Conservation (phyloP, 1,140 invertebrate species). For the Cydia fagiglandana region DNA sequence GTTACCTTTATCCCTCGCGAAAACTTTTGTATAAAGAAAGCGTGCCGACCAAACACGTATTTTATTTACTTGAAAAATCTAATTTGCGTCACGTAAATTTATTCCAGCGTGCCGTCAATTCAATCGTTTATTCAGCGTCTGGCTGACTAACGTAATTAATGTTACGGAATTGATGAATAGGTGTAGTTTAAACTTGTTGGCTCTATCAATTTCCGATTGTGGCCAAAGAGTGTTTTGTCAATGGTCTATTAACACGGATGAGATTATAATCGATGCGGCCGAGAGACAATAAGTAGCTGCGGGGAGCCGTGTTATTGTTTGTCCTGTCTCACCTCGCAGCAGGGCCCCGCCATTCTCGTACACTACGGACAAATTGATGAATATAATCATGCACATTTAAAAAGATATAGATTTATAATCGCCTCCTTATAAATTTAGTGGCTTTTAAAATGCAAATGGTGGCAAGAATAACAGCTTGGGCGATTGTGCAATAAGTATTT, state of each 20-base stretch:
- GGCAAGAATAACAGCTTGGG: conserved; percentile 25
- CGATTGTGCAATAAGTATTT: conserved; percentile 22
- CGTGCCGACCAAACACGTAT: conserved; percentile 10
- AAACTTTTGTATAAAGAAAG: conserved; percentile 1
- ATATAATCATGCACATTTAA: conserved; percentile 41
- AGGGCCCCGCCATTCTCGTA: conserved; percentile 44
- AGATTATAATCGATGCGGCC: conserved; percentile 59
- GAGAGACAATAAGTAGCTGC: conserved; percentile 66
- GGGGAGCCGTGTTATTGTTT: conserved; percentile 65
- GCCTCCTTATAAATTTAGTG: conserved; percentile 21
- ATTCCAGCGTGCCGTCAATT: conserved; percentile 5
- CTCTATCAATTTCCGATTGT: conserved; percentile 42
- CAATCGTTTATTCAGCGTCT: conserved; percentile 18
- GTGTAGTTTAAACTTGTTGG: conserved; percentile 19
- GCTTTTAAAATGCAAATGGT: conserved; percentile 29
- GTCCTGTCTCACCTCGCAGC: conserved; percentile 54
- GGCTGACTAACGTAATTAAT: conserved; percentile 4
- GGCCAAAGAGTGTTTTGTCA: conserved; percentile 46
- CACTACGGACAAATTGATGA: conserved; percentile 57
- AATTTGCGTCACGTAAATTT: conserved; percentile 8
- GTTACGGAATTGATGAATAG: conserved; percentile 5
- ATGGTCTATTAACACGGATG: conserved; percentile 58
- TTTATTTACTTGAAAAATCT: conserved; percentile 23
- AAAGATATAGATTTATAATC: conserved; percentile 31
- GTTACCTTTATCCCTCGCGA: conserved; percentile 4